Conservation (phyloP, 2,797 vertebrate species). For the Hyperoplus immaculatus region DNA sequence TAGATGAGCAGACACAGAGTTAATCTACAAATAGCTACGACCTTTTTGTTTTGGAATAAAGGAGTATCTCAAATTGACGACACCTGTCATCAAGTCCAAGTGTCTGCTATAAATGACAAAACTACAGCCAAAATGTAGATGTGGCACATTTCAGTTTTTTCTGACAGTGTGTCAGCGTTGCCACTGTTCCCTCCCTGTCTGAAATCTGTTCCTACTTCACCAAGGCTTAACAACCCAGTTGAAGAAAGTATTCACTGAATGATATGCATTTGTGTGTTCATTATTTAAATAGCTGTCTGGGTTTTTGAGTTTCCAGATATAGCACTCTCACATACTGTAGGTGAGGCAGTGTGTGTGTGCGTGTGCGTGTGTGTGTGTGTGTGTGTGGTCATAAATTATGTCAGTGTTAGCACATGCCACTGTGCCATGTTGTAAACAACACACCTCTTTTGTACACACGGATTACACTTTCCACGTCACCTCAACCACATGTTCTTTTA, state of each 20-base stretch:
- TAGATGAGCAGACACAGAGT: background rate
- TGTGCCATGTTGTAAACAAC: background rate
- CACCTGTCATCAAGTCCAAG: too few relatives aligned
- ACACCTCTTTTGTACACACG: constrained; percentile 47
- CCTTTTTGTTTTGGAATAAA: too few relatives aligned
- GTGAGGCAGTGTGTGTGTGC: too few relatives aligned
- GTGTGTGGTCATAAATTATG: constrained; percentile 14
- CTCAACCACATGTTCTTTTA: background rate
- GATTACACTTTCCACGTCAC: constrained; percentile 17
- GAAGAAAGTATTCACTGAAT: background rate
- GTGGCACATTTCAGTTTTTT: too few relatives aligned
- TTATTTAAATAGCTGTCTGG: background rate
- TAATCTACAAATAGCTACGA: background rate
- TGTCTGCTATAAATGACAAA: too few relatives aligned
- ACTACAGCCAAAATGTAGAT: too few relatives aligned
- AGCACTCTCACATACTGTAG: background rate
- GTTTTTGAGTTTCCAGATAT: constrained; percentile 40
- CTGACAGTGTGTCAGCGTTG: too few relatives aligned
- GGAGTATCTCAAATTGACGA: too few relatives aligned
- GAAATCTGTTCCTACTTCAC: background rate
- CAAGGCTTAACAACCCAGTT: background rate
- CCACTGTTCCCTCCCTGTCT: background rate
- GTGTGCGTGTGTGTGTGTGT: background rate
- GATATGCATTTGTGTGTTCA: background rate
- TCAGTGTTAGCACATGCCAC: background rate